A percentile compares a stretch with the other conserved stretches of the same genome.
Conservation (phyloP, 2,888 invertebrate species). For the Cataglyphis altisquamis region DNA sequence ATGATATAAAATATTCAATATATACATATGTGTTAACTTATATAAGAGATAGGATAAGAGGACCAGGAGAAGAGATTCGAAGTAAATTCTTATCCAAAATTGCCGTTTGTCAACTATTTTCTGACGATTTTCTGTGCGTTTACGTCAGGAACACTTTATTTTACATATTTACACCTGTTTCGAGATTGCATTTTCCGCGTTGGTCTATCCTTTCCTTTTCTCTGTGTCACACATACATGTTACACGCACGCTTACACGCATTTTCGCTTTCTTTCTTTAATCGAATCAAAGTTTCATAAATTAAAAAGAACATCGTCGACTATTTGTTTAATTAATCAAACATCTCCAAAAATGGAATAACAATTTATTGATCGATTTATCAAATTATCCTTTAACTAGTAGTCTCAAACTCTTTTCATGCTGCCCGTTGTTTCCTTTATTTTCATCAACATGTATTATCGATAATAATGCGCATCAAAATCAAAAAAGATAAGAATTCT, state of each 20-base stretch:
- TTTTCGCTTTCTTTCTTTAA: slow-evolving; percentile 17
- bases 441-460: not conserved
- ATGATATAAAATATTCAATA: not conserved
- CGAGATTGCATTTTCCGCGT: slow-evolving; percentile 30
- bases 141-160: slow-evolving; percentile 77
- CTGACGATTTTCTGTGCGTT: slow-evolving; percentile 76
- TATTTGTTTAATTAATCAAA: slow-evolving; percentile 26
- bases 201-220: slow-evolving; percentile 23
- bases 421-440: not conserved
- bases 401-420: not conserved
- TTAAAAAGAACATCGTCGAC: slow-evolving; percentile 33
- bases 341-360: slow-evolving; percentile 17
- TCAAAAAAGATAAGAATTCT: not conserved
- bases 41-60: not conserved
- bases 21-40: not conserved
- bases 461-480: not conserved
- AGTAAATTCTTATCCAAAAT: slow-evolving; percentile 25
- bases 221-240: slow-evolving; percentile 11
- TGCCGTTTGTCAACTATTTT: slow-evolving; percentile 49
- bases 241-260: not conserved
- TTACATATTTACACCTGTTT: slow-evolving; percentile 78
- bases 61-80: not conserved
- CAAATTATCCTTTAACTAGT: slow-evolving; percentile 38
- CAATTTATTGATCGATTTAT: slow-evolving; percentile 2
- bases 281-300: slow-evolving; percentile 28